Evolutionary conservation across 1,140 invertebrate species (phyloP).

Genomic region (Bombus turneri): DNA sequence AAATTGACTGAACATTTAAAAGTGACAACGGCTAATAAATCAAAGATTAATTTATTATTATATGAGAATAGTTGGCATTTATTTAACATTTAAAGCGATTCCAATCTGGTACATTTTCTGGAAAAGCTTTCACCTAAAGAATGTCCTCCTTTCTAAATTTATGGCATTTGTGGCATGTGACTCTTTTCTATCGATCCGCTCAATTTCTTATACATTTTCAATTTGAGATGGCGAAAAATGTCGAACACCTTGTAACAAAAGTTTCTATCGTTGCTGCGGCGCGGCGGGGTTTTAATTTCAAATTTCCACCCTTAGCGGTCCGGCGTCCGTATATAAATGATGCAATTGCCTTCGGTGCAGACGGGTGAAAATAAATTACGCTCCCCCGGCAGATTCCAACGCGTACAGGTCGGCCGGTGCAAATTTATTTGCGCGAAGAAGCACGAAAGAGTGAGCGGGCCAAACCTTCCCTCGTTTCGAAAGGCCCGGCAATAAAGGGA

Average conservation of each 20-base stretch:
- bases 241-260: background rate
- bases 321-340: constrained; percentile 47
- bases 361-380: constrained; percentile 55
- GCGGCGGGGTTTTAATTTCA: constrained; percentile 29
- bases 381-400: constrained; percentile 17
- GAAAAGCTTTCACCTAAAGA: no score
- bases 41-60: no score
- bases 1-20: no score
- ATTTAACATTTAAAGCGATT: no score
- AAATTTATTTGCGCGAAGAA: constrained; percentile 56
- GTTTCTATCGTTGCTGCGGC: background rate
- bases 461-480: constrained; percentile 13
- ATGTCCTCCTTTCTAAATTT: no score
- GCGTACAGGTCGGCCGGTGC: constrained; percentile 35
- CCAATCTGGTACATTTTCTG: no score
- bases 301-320: constrained; percentile 33
- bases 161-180: background rate
- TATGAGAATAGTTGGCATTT: no score
- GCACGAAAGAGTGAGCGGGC: constrained; percentile 39
- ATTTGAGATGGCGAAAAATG: background rate
- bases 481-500: constrained; percentile 45
- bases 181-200: background rate
- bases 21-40: no score
- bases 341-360: constrained; percentile 50
- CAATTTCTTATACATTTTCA: background rate